These are phyloP conservation scores for Podiceps cristatus DNA, from an alignment of 2,113 vertebrate species.

Conservation along the genomic window DNA sequence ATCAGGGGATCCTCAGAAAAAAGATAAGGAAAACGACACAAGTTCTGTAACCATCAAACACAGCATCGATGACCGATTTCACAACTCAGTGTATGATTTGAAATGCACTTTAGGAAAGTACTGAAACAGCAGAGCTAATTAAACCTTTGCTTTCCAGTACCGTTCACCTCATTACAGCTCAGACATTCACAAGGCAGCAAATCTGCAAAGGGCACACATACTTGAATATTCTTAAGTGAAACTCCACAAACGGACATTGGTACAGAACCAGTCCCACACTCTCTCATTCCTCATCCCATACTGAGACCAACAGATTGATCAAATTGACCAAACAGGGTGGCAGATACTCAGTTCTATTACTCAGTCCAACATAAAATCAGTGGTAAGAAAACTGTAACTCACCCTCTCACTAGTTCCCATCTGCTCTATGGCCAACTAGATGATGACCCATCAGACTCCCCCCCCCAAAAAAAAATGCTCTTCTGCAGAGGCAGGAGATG, in stretches of 20 bases:
- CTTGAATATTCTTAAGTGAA: background rate
- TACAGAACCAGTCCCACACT: background rate
- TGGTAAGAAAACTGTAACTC: background rate
- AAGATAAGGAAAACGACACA: constrained; percentile 20
- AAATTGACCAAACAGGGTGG: background rate
- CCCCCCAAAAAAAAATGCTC: background rate
- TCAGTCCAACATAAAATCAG: background rate
- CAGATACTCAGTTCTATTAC: background rate
- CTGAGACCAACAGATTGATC: background rate
- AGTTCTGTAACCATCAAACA: constrained; percentile 8
- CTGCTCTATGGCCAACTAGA: background rate
- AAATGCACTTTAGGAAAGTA: constrained; percentile 10
- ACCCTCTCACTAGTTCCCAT: background rate
- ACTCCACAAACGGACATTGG: background rate
- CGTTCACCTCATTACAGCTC: constrained; percentile 2
- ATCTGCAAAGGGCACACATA: background rate
- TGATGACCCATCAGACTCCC: background rate
- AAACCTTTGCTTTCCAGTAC: constrained; percentile 26
- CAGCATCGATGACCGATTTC: background rate
- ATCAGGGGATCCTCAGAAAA: background rate
- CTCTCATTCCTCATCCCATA: background rate
- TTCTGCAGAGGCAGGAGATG: background rate
- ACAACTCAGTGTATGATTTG: background rate
- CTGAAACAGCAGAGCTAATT: constrained; percentile 22
- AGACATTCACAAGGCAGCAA: background rate